Base-by-base conservation (phyloP, 92 coral and sea anemone genomes). In the Diadumene lineata region DNA sequence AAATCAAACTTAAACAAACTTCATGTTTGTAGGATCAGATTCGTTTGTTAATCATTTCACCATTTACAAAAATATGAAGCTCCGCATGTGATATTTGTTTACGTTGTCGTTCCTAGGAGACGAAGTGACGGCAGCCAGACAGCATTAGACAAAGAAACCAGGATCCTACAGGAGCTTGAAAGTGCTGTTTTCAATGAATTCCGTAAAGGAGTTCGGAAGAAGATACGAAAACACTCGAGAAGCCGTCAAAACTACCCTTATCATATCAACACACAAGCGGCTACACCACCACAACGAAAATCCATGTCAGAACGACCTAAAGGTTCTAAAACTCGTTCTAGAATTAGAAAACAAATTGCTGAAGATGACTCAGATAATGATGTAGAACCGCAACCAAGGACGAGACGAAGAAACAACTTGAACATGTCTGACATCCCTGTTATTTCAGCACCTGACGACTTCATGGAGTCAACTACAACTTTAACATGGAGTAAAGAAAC, bases 111-210 rank as follows among this genome's bases (percentile, higher is more conserved):
- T 79, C 80, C 24, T 53, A 94, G 98, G 88, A 78, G 98, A 67
- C 86, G 82, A 55, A 68, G 67, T 18, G 84, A 84, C 26, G 89
- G 84, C 22, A 89, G 88, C 17, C 64, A 79, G 15, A 79, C 81
- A 64, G 26, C 73, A 19, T 61, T 94, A 75, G 92, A 94, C 60
- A 78, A 76, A 31, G 98, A 94, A 64, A 83, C 96, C 19, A 85
- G 68, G 60, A 50, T 79, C 22, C 81, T 94, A 1, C 97, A 92
- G 48, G 97, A 94, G 32, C 79, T 94, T 1, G 98, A 94, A 72
- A 86, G 84, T 75, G 98, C 97, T 10, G 98, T 94, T 31, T 94
- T 88, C 79, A 94, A 94, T 78, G 98, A 94, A 75, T 94, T 94
- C 70, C 89, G 98, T 17, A 90, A 88, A 79, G 98, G 87, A 50